Evolutionary conservation across 2,113 vertebrate species (phyloP).

Genomic region (Crotophaga sulcirostris): DNA sequence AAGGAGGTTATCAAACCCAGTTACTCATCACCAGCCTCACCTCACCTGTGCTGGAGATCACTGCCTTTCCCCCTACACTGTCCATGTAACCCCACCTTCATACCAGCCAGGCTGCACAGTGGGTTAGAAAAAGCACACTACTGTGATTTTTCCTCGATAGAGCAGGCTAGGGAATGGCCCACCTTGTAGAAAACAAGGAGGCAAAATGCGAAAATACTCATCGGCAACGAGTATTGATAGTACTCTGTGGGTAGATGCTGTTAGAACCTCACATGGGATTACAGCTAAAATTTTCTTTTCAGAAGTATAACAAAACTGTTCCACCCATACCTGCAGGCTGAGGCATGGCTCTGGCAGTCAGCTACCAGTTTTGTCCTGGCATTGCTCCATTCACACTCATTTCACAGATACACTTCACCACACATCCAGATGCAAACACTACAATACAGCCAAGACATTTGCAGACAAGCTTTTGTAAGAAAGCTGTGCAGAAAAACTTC

Average conservation of each 20-base stretch:
- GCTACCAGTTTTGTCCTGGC: neutral
- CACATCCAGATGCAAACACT: neutral
- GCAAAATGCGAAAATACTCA: neutral
- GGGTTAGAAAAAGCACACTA: neutral
- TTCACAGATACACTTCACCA: neutral
- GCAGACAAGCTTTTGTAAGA: neutral
- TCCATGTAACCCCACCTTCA: neutral
- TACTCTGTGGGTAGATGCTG: neutral
- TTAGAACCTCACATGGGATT: neutral
- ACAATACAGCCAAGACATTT: neutral
- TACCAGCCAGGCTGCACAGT: accelerated
- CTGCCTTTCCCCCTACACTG: neutral
- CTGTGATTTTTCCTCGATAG: neutral
- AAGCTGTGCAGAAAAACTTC: neutral
- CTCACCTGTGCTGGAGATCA: neutral
- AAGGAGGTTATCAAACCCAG: accelerated
- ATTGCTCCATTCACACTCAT: neutral
- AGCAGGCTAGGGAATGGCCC: neutral
- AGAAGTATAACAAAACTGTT: neutral
- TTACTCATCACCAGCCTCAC: neutral
- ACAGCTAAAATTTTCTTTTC: neutral
- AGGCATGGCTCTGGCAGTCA: neutral
- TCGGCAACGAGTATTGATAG: accelerated
- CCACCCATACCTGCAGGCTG: neutral
- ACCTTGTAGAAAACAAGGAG: neutral